Percentiles rank a stretch among this genome's conserved stretches.
Conservation (phyloP, 2,113 vertebrate genomes). For the Piaya cayana region DNA sequence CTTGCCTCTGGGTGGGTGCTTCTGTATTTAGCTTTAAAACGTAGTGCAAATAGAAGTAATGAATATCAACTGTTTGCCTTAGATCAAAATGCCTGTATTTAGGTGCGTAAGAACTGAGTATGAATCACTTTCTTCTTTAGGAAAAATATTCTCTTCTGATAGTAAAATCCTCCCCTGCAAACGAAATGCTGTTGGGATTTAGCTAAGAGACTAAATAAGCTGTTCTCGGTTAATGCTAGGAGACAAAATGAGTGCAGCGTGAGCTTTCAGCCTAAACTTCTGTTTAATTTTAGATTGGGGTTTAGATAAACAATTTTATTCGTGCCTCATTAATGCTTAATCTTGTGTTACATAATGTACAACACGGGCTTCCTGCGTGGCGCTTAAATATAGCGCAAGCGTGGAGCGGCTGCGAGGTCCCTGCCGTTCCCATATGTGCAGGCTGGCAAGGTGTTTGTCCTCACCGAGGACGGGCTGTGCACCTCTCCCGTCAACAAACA, state of each 20-base stretch:
- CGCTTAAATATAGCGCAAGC: slow-evolving; percentile 2
- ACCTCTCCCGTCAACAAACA: not conserved
- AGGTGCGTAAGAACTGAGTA: not conserved
- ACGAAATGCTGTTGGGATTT: slow-evolving; percentile 16
- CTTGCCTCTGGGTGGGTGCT: not conserved
- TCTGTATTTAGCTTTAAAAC: slow-evolving; percentile 10
- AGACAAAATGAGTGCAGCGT: slow-evolving; percentile 35
- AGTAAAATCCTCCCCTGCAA: not conserved
- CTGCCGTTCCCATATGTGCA: not conserved
- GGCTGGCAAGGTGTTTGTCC: slow-evolving; percentile 35
- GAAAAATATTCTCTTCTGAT: slow-evolving; percentile 9
- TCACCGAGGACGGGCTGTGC: not conserved
- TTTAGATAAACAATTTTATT: slow-evolving; percentile 71
- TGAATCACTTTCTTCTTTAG: not conserved
- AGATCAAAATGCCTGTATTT: not conserved
- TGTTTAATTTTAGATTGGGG: slow-evolving; percentile 67
- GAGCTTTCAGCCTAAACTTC: slow-evolving; percentile 49
- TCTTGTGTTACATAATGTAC: slow-evolving; percentile 67
- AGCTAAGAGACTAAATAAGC: slow-evolving; percentile 32
- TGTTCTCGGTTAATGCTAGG: slow-evolving; percentile 24
- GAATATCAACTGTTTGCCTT: not conserved
- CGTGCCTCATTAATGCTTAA: slow-evolving; percentile 71
- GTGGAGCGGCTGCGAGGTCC: slow-evolving; percentile 7
- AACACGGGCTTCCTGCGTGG: slow-evolving; percentile 51
- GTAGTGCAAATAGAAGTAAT: not conserved